phyloP scores from a whole-genome alignment of 2,888 invertebrate species.

The Ophion ventricosus region DNA sequence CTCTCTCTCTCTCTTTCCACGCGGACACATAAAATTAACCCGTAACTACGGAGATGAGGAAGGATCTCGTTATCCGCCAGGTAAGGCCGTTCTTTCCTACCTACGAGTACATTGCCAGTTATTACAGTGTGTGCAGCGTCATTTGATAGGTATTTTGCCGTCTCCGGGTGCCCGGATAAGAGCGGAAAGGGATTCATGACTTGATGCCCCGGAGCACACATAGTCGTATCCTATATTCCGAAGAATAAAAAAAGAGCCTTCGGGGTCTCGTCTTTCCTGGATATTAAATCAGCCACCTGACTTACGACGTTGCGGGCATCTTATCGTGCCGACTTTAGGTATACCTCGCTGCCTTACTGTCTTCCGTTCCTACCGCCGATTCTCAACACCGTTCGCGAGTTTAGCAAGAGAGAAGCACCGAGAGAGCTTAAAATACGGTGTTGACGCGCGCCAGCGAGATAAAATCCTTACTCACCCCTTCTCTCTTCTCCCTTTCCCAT shows the following conservation, averaged over 20 bases:
- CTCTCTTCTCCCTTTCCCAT: neutral
- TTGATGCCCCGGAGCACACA: slow-evolving; percentile 44
- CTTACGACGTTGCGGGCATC: slow-evolving; percentile 62
- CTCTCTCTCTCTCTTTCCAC: neutral
- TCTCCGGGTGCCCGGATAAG: slow-evolving; percentile 29
- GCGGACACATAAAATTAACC: slow-evolving; percentile 56
- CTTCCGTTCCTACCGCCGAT: slow-evolving; percentile 14
- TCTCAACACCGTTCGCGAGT: slow-evolving; percentile 22
- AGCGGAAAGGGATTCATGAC: slow-evolving; percentile 50
- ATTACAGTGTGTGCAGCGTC: slow-evolving; percentile 37
- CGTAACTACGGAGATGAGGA: slow-evolving; percentile 47
- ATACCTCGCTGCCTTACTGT: neutral
- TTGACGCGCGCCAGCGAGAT: slow-evolving; percentile 59
- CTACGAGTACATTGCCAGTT: slow-evolving; percentile 53
- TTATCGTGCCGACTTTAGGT: slow-evolving; percentile 47
- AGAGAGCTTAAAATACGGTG: slow-evolving; percentile 51
- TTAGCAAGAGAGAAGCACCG: slow-evolving; percentile 8
- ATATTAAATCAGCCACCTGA: slow-evolving; percentile 66
- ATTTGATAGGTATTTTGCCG: slow-evolving; percentile 42
- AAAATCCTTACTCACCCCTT: slow-evolving; percentile 21
- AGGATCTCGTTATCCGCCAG: slow-evolving; percentile 61
- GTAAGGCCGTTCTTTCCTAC: slow-evolving; percentile 35
- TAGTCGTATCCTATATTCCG: slow-evolving; percentile 28
- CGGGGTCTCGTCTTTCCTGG: slow-evolving; percentile 50
- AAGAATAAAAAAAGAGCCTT: slow-evolving; percentile 54